Percentiles rank a stretch among this genome's conserved stretches.
These are phyloP conservation scores for Athene noctua DNA, from an alignment of 2,113 vertebrate species.

Conservation along the genomic window DNA sequence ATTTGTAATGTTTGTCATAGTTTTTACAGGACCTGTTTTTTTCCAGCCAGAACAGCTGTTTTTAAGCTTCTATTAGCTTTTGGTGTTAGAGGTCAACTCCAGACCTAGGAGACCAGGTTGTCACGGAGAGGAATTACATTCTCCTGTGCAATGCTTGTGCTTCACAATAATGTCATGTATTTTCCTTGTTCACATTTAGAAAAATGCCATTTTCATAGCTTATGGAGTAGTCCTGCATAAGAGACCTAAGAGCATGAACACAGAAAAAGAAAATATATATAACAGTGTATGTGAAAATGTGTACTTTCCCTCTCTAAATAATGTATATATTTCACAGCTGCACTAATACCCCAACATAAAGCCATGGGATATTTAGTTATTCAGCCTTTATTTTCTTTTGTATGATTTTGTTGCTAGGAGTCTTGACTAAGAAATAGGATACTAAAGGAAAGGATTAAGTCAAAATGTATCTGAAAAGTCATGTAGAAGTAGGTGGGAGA, in stretches of 20 bases:
- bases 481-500: background rate
- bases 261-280: background rate
- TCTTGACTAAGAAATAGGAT: background rate
- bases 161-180: background rate
- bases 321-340: background rate
- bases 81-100: background rate
- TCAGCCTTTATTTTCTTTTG: background rate
- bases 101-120: background rate
- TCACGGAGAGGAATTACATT: background rate
- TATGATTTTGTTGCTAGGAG: background rate
- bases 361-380: background rate
- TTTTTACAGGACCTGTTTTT: background rate
- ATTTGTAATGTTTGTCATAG: background rate
- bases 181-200: background rate
- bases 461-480: background rate
- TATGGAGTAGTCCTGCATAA: background rate
- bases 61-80: background rate
- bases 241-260: background rate
- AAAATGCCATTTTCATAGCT: background rate
- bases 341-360: background rate
- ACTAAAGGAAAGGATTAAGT: background rate
- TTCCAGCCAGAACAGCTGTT: background rate
- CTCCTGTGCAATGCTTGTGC: background rate
- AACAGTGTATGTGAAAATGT: background rate
- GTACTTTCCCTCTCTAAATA: background rate